phyloP scores from a whole-genome alignment of 2,888 invertebrate species.

The Oeneis ivallda region DNA sequence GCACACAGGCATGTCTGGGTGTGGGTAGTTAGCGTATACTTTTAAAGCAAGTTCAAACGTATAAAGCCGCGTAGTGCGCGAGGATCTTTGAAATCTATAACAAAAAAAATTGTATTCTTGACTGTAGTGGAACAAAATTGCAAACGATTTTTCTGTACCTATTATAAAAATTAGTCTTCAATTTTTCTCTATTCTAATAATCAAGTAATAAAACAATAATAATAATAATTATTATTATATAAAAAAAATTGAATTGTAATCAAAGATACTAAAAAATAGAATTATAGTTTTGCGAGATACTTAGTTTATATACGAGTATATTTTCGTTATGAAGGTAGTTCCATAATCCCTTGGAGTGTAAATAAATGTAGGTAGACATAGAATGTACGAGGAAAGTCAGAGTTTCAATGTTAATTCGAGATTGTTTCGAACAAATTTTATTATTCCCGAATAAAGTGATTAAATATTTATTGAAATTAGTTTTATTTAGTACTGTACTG shows the following conservation, averaged over 20 bases:
- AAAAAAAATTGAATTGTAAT: constrained; percentile 50
- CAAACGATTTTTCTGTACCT: background rate
- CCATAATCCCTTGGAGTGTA: constrained; percentile 49
- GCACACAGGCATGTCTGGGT: no score
- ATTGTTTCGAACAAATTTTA: constrained; percentile 69
- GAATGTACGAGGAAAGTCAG: constrained; percentile 36
- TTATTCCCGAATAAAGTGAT: constrained; percentile 74
- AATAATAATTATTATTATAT: constrained; percentile 29
- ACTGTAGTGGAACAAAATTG: background rate
- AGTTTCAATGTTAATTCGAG: constrained; percentile 53
- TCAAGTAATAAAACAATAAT: constrained; percentile 45
- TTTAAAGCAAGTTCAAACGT: no score
- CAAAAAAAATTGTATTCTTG: background rate
- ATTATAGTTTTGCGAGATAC: constrained; percentile 52
- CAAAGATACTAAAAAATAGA: constrained; percentile 56
- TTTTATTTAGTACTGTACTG: constrained; percentile 26
- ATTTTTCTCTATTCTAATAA: constrained; percentile 49
- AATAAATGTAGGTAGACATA: constrained; percentile 51
- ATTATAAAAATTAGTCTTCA: constrained; percentile 45
- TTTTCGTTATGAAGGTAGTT: constrained; percentile 63
- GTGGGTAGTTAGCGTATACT: no score
- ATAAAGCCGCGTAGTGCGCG: no score
- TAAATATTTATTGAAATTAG: constrained; percentile 40
- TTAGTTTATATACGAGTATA: constrained; percentile 53
- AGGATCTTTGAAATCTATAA: background rate